phyloP scores from a whole-genome alignment of 2,888 invertebrate species.

The Nymphalis polychloros region DNA sequence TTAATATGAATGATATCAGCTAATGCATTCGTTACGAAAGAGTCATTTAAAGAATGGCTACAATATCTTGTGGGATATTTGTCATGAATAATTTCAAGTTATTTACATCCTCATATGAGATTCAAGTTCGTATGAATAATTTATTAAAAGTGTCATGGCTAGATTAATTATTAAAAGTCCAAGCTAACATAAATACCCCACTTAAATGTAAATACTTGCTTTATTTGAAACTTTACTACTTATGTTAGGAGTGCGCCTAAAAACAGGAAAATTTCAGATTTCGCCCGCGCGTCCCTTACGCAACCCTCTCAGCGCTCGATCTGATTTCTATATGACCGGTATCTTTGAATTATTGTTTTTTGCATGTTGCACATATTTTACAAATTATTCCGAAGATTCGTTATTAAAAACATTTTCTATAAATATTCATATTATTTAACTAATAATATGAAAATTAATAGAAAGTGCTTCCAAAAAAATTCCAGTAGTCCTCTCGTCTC shows the following conservation, averaged over 20 bases:
- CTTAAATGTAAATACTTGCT: constrained; percentile 15
- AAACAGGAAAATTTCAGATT: too few species aligned
- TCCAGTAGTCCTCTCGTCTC: too few species aligned
- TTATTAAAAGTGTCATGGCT: neutral
- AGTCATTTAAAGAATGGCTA: neutral
- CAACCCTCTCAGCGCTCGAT: too few species aligned
- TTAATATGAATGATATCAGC: neutral
- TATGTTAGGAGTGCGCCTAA: neutral
- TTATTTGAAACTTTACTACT: constrained; percentile 5
- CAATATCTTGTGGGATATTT: neutral
- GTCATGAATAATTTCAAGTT: neutral
- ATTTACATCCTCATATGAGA: neutral
- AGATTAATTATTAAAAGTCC: constrained; percentile 23
- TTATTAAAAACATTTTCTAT: too few species aligned
- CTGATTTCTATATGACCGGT: too few species aligned
- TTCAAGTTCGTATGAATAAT: neutral
- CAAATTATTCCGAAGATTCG: too few species aligned
- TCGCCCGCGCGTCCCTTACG: too few species aligned
- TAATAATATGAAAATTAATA: too few species aligned
- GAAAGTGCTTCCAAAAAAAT: too few species aligned
- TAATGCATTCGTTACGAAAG: neutral
- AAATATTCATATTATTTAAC: too few species aligned
- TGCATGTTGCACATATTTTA: too few species aligned
- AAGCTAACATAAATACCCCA: neutral
- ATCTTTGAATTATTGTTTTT: too few species aligned